Evolutionary conservation across 2,888 invertebrate species (phyloP).

Genomic region (Synergus japonicus): DNA sequence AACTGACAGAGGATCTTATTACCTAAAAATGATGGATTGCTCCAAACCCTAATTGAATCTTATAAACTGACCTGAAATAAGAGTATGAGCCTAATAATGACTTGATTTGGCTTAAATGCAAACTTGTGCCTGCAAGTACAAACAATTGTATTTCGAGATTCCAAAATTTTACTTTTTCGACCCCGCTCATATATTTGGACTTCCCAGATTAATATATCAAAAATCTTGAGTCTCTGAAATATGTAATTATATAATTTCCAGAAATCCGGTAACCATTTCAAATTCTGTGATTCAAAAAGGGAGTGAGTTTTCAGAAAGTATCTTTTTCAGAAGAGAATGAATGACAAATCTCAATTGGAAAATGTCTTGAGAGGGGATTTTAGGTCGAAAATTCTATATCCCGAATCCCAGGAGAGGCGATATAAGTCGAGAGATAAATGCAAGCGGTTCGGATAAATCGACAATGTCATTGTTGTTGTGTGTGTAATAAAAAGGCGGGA

Average conservation of each 20-base stretch:
- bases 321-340: background rate
- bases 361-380: background rate
- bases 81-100: no score
- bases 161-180: no score
- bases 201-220: no score
- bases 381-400: background rate
- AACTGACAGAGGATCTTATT: no score
- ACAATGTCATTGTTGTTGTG: conserved; percentile 5
- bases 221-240: background rate
- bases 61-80: no score
- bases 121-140: no score
- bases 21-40: no score
- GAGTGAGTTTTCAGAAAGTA: background rate
- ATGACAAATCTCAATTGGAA: background rate
- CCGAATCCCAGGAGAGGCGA: background rate
- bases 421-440: background rate
- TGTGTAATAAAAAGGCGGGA: conserved; percentile 38
- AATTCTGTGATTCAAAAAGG: background rate
- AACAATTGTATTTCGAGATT: no score
- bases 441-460: background rate
- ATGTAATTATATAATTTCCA: background rate
- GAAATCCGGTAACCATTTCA: background rate
- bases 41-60: no score
- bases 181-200: no score
- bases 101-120: no score